phyloP scores from a whole-genome alignment of 2,888 invertebrate species.

The Galerucella calmariensis region DNA sequence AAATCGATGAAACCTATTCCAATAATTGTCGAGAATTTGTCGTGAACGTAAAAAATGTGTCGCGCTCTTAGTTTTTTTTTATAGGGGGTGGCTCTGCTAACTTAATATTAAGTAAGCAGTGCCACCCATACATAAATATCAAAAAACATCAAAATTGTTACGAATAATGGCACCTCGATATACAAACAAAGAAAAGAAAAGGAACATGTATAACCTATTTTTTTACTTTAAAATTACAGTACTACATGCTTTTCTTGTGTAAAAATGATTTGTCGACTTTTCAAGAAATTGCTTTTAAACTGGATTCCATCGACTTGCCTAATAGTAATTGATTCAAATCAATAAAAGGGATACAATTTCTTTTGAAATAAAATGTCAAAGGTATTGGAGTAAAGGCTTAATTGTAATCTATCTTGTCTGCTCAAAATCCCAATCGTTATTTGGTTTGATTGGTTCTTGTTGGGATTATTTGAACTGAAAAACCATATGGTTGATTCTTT shows the following conservation, averaged over 20 bases:
- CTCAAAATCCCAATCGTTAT: background rate
- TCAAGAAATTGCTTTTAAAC: background rate
- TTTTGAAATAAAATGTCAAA: conserved; percentile 15
- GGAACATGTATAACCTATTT: no score
- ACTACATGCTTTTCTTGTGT: background rate
- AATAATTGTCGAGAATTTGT: no score
- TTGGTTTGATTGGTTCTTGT: background rate
- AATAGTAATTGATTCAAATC: background rate
- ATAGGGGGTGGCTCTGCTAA: no score
- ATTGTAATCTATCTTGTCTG: conserved; percentile 4
- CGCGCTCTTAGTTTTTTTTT: no score
- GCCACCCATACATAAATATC: no score
- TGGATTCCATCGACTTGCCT: background rate
- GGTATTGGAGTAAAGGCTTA: conserved; percentile 5
- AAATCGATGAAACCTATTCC: no score
- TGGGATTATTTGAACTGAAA: background rate
- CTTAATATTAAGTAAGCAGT: no score
- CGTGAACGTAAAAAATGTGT: no score
- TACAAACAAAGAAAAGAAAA: no score
- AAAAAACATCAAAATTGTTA: no score
- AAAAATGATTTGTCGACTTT: background rate
- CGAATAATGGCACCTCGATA: no score
- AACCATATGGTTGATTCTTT: background rate
- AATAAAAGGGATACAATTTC: conserved; percentile 4
- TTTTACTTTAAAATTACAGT: no score